phyloP scores from a whole-genome alignment of 2,888 invertebrate genomes.

The Oscheius myriophilus region DNA sequence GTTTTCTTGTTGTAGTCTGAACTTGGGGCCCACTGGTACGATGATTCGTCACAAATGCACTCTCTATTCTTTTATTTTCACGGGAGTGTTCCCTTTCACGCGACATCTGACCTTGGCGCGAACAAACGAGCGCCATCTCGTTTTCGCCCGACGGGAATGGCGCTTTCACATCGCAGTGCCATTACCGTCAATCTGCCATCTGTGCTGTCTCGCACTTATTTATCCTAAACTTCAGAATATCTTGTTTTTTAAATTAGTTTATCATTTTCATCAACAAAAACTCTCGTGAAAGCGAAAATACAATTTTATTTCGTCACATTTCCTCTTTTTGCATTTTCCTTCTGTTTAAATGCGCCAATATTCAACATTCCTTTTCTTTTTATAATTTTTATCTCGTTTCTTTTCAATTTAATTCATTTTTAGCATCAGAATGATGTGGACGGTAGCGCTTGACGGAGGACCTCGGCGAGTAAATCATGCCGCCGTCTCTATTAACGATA shows the following conservation, averaged over 20 bases:
- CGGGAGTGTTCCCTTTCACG: slow-evolving; percentile 9
- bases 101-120: slow-evolving; percentile 25
- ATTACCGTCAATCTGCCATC: slow-evolving; percentile 16
- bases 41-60: neutral
- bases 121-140: slow-evolving; percentile 26
- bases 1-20: neutral
- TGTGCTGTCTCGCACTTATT: slow-evolving; percentile 1
- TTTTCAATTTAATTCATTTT: too few species aligned
- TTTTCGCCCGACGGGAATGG: slow-evolving; percentile 28
- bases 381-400: too few species aligned
- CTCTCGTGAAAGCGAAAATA: too few species aligned
- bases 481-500: slow-evolving; percentile 72
- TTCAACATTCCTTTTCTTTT: too few species aligned
- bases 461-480: slow-evolving; percentile 78
- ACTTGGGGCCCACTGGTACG: neutral
- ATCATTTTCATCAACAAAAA: too few species aligned
- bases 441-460: slow-evolving; percentile 86
- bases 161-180: slow-evolving; percentile 14
- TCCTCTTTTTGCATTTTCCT: too few species aligned
- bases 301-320: too few species aligned
- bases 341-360: too few species aligned
- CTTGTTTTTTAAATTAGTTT: too few species aligned
- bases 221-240: neutral
- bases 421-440: slow-evolving; percentile 76
- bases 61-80: neutral